Conservation (phyloP, 2,113 vertebrate species). For the Anser cygnoides region DNA sequence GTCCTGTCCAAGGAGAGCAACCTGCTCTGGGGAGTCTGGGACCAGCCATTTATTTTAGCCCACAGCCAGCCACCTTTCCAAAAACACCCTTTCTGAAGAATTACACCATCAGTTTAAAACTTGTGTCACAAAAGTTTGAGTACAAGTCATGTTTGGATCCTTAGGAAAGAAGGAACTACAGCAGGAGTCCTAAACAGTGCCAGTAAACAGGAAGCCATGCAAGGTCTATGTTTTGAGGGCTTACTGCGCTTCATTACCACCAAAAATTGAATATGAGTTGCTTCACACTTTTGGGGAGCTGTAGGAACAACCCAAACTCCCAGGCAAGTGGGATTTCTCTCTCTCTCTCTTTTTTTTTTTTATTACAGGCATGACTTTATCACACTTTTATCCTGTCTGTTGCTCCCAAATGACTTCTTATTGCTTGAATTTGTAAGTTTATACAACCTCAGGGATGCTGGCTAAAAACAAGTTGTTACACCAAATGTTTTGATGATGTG, state of each 20-base stretch:
- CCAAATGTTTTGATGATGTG: not conserved
- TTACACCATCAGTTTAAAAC: not conserved
- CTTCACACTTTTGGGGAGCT: not conserved
- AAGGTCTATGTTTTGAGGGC: not conserved
- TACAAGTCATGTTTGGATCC: not conserved
- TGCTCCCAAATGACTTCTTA: not conserved
- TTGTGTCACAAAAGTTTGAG: not conserved
- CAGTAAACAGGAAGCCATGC: not conserved
- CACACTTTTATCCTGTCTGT: not conserved
- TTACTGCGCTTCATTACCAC: not conserved
- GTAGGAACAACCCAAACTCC: not conserved
- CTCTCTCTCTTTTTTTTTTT: not conserved
- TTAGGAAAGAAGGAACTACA: not conserved
- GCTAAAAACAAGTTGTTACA: not conserved
- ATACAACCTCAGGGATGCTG: not conserved
- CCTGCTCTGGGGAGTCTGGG: not conserved
- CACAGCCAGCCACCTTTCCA: not conserved
- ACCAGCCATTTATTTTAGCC: slow-evolving; percentile 8
- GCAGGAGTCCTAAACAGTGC: not conserved
- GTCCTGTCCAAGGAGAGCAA: not conserved
- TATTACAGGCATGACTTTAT: not conserved
- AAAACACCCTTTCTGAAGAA: not conserved
- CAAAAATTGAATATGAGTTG: not conserved
- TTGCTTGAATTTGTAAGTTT: not conserved
- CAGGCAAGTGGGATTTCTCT: not conserved